Conservation (phyloP, 2,113 vertebrate genomes). For the Piprites chloris region DNA sequence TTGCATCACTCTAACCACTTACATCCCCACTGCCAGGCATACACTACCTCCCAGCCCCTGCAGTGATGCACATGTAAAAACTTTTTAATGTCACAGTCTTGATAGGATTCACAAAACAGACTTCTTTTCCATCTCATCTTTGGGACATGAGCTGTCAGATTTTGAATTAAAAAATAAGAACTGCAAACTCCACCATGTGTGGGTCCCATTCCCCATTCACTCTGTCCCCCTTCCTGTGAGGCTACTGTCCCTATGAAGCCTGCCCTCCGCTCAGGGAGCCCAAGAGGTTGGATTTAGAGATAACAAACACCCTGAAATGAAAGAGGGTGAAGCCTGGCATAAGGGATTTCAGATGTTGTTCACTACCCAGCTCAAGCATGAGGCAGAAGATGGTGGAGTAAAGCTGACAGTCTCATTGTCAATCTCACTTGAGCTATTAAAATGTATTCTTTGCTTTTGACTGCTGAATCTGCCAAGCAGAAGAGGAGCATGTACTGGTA, state of each 20-base stretch:
- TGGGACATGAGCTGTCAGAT: background rate
- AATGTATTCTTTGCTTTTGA: background rate
- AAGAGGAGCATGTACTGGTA: background rate
- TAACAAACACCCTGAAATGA: background rate
- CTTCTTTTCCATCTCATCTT: background rate
- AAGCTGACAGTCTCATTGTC: background rate
- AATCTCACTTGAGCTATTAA: background rate
- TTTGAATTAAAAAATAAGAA: background rate
- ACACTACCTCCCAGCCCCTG: background rate
- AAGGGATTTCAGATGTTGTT: background rate
- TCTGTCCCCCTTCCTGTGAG: background rate
- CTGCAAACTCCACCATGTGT: background rate
- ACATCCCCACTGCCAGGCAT: background rate
- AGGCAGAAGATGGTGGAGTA: background rate
- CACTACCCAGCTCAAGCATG: background rate
- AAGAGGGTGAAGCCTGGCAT: background rate
- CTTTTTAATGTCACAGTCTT: background rate
- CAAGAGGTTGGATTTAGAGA: background rate
- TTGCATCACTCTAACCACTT: background rate
- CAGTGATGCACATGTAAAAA: background rate
- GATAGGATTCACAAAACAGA: background rate
- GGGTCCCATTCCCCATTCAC: background rate
- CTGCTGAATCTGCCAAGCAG: background rate
- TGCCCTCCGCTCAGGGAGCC: background rate
- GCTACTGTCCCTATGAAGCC: background rate